Conservation (phyloP, 2,113 vertebrate genomes). For the Clarias gariepinus region DNA sequence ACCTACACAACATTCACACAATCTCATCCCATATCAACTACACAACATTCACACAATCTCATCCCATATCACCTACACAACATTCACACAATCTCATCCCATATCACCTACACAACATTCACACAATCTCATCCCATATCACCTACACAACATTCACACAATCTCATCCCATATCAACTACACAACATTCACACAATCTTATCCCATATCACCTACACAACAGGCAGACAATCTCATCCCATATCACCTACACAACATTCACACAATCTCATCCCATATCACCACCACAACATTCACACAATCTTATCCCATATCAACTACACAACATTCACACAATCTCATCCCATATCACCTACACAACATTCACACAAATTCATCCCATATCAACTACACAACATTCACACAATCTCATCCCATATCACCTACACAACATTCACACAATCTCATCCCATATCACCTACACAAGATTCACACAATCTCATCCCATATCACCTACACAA, state of each 20-base stretch:
- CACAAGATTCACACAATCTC: neutral
- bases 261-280: neutral
- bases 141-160: neutral
- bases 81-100: neutral
- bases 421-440: neutral
- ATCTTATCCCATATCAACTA: neutral
- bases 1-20: neutral
- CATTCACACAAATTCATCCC: neutral
- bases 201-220: neutral
- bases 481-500: neutral
- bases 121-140: neutral
- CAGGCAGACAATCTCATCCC: neutral
- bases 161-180: neutral
- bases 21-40: neutral
- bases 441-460: neutral
- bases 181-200: neutral
- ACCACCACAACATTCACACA: neutral
- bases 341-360: neutral
- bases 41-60: neutral
- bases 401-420: neutral
- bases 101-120: neutral
- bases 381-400: neutral
- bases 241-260: neutral
- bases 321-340: neutral
- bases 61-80: neutral